Evolutionary conservation across 53 echinoderm and acorn worm genomes (phyloP).

Genomic region (Astropecten irregularis): DNA sequence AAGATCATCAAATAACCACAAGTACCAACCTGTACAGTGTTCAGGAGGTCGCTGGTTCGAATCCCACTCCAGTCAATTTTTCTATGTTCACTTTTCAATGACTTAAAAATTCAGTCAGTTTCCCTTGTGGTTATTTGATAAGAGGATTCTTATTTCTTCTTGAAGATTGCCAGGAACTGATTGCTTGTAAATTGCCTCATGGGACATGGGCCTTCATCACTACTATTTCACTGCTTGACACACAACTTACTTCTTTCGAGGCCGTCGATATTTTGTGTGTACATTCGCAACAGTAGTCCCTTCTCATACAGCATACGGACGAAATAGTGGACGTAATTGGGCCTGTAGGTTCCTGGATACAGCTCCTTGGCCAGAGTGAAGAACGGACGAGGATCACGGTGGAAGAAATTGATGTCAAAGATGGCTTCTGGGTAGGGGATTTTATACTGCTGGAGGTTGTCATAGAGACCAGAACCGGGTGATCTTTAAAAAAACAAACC

Average conservation of each 20-base stretch:
- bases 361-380: slow-evolving; percentile 92
- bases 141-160: too few species aligned
- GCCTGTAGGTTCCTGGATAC: slow-evolving; percentile 89
- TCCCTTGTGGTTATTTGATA: too few species aligned
- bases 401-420: slow-evolving; percentile 88
- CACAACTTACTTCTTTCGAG: slow-evolving; percentile 86
- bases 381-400: slow-evolving; percentile 83
- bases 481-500: slow-evolving; percentile 62
- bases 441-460: slow-evolving; percentile 94
- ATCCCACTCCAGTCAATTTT: too few species aligned
- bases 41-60: too few species aligned
- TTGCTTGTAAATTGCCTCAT: too few species aligned
- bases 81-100: too few species aligned
- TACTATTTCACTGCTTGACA: too few species aligned
- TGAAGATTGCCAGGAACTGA: too few species aligned
- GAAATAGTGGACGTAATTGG: slow-evolving; percentile 98
- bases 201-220: too few species aligned
- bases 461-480: slow-evolving; percentile 96
- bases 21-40: too few species aligned
- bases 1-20: too few species aligned
- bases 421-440: slow-evolving; percentile 94
- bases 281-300: slow-evolving; percentile 86
- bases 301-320: slow-evolving; percentile 94
- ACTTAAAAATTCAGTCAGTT: too few species aligned
- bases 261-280: slow-evolving; percentile 99